Percentiles rank a stretch among this genome's conserved stretches.
phyloP scores from a whole-genome alignment of 2,888 invertebrate species.

The Aphelenchoides bicaudatus region DNA sequence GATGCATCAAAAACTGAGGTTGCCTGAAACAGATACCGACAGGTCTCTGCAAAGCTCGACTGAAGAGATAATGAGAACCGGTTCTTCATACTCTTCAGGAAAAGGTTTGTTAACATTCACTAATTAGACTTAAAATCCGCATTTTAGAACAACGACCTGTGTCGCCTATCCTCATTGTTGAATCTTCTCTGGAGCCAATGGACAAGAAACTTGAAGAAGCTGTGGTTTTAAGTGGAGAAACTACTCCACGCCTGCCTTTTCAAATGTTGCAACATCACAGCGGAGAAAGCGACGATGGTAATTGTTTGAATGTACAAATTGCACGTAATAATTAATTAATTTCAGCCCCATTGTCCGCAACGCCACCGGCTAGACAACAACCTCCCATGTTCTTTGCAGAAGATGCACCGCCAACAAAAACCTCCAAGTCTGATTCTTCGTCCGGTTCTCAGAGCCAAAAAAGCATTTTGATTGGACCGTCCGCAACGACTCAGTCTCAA shows the following conservation, averaged over 20 bases:
- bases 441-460: conserved; percentile 10
- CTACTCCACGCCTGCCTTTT: conserved; percentile 29
- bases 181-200: neutral
- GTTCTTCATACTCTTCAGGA: conserved; percentile 3
- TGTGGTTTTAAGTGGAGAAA: conserved; percentile 14
- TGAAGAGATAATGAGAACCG: conserved; percentile 21
- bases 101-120: too few relatives aligned
- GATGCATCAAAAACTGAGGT: conserved; percentile 15
- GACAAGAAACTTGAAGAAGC: neutral
- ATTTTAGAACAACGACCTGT: conserved; percentile 18
- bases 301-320: too few relatives aligned
- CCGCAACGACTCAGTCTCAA: neutral
- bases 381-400: conserved; percentile 8
- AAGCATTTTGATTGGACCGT: neutral
- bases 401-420: conserved; percentile 1
- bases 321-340: too few relatives aligned
- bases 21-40: conserved; percentile 19
- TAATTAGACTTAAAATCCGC: too few relatives aligned
- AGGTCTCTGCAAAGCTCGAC: conserved; percentile 22
- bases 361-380: conserved; percentile 23
- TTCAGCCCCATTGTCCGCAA: conserved; percentile 18
- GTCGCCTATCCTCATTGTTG: neutral
- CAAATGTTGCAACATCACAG: conserved; percentile 32
- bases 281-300: conserved; percentile 17
- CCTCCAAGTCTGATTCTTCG: conserved; percentile 7